Base-by-base conservation (phyloP, 2,888 invertebrate species). In the Morpho achilles region DNA sequence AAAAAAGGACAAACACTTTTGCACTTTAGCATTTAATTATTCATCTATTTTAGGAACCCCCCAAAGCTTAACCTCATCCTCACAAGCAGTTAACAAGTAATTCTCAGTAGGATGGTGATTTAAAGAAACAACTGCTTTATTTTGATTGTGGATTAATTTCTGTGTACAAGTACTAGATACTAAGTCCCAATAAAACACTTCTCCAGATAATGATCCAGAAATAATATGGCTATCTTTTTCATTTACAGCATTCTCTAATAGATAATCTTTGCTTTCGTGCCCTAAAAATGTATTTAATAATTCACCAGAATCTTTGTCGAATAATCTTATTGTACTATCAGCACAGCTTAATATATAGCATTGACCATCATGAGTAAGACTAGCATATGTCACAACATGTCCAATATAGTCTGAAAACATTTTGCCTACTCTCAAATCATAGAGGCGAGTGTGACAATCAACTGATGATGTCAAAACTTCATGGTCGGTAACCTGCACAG, bases 381-480 rank as follows among this genome's bases (percentile, higher is more conserved):
- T 94, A 1, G 96, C 95, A 74, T 94, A 96, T 0, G 97, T 97
- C 1, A 98, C 92, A 3, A 98, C 91, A 93, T 96, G 93, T 65
- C 97, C 97, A 53, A 98, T 92, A 76, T 94, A 96, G 83, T 99
- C 99, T 1, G 94, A 92, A 57, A 93, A 92, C 77, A 98, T 91
- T 76, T 95, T 93, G 0, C 98, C 99, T 66, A 94, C 94, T 55
- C 99, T 91, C 51, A 99, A 92, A 85, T 99, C 99, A 77, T 99
- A 99, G 62, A 95, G 87, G 9, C 99, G 74, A 8, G 97, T 92
- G 71, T 94, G 95, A 45, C 96, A 94, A 81, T 99, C 99, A 0
- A 98, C 94, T 0, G 98, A 98, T 7, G 96, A 95, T 0, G 97
- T 94, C 50, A 98, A 88, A 67, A 99, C 96, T 90, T 98, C 97